These are phyloP conservation scores for Onychomys arenicola DNA, from an alignment of 2,797 vertebrate genomes.

Conservation along the genomic window DNA sequence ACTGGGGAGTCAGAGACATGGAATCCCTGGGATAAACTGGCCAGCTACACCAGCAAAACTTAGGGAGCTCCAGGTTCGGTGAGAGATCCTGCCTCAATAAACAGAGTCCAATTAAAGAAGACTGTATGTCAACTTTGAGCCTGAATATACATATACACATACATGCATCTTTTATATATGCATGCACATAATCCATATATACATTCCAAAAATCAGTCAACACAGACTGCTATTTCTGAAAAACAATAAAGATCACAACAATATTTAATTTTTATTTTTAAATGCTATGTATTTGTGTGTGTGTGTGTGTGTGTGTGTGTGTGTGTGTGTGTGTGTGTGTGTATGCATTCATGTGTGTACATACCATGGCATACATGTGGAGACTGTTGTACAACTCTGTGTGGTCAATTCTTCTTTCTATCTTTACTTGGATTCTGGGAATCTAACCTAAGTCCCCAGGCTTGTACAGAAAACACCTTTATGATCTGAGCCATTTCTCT, in stretches of 20 bases:
- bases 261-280: not conserved
- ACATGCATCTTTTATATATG: not conserved
- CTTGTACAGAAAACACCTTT: not conserved
- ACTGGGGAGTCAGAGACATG: not conserved
- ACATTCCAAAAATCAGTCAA: not conserved
- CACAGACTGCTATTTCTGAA: not conserved
- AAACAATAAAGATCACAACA: not conserved
- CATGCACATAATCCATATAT: not conserved
- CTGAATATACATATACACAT: not conserved
- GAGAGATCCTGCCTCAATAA: not conserved
- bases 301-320: not conserved
- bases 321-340: not conserved
- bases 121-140: not conserved
- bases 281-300: not conserved
- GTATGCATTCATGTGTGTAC: not conserved
- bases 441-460: not conserved
- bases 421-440: not conserved
- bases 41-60: not conserved
- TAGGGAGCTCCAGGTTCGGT: not conserved
- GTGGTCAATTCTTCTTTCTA: not conserved
- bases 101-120: not conserved
- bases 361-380: not conserved
- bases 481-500: no score
- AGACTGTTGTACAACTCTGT: not conserved
- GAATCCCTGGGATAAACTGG: not conserved